Evolutionary conservation across 2,888 invertebrate species (phyloP), one percentile per base, ranked within the genome.

Genomic region (Ptychoptera albimana): DNA sequence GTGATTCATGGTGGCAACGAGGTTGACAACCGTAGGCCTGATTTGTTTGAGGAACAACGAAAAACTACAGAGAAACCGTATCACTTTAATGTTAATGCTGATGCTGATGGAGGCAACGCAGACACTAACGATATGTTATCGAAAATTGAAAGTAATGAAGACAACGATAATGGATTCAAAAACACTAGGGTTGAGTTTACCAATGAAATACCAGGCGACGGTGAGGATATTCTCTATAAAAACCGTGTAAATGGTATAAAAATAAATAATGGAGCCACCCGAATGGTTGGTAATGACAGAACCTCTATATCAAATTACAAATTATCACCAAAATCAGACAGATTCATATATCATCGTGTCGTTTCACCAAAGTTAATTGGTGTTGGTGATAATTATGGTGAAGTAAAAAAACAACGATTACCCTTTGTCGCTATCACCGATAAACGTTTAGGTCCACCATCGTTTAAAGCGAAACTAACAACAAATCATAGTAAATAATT

Each of bases 351-450:
- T 49, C 64, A 64, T 55, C 59, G 64, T 13, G 61, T 63, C 1
- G 55, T 59, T 7, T 60, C 57, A 39, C 58, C 60, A 4, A 55
- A 57, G 42, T 45, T 57, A 3, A 56, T 58, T 30, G 59, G 59
- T 23, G 53, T 55, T 11, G 57, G 57, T 23, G 47, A 51, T 32
- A 52, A 51, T 10, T 57, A 56, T 31, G 45, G 45, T n/a, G 48
- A 46, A 10, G 30, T 43, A 39, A 61, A 57, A 13, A 63, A 63
- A 48, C 63, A 64, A 50, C 58, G 61, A 16, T 50, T 64, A 46
- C 64, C 64, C 2, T 64, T 64, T 52, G 64, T 64, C 44, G 64
- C 64, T 48, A 64, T 64, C 46, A 64, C 64, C 44, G 64, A 64
- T 50, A 57, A 62, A 29, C 58, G 63, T n/a, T 53, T 64, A 43